Evolutionary conservation across 2,113 vertebrate genomes (phyloP), one percentile per base, ranked within the genome.

Genomic region (Corythaixoides concolor): DNA sequence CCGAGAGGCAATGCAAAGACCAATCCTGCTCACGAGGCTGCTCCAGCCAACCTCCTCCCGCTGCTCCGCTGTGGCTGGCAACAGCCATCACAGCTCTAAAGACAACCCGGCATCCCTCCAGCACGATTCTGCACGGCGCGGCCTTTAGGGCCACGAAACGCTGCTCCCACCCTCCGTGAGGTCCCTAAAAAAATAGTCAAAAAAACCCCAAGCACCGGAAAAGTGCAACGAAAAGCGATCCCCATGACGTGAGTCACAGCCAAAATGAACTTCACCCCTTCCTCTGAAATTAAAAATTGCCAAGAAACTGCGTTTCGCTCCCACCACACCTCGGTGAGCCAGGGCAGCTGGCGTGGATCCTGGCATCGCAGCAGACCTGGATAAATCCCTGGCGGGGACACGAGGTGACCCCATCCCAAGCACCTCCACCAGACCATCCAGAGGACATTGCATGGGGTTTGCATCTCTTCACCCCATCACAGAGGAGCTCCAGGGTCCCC

Each of bases 351-450:
- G 22, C 18, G 82, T 50, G 15, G 53, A 39, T 39, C n/a, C 21
- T 24, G 37, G 22, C 16, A 62, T 68, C 35, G 28, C 12, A 63
- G 32, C 14, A 43, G 19, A 41, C 7, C 43, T 50, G 16, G n/a
- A 33, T 27, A 37, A 30, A 68, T 16, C 59, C 35, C 18, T 2
- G 11, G 15, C 22, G 4, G 5, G 12, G 5, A 12, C 2, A 2
- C 0, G 0, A 41, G 5, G 53, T 27, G 63, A 33, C 32, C 23
- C 7, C 26, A 1, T 4, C 28, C 14, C 24, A 20, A 11, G 15
- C 10, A 50, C 4, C 49, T 85, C 64, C 50, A 21, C 5, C 39
- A 76, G 43, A 24, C 32, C 67, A 26, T 2, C 9, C 56, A 8
- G 45, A 53, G 27, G 62, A 30, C 8, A 33, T 63, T 59, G 32